phyloP scores from a whole-genome alignment of 2,797 vertebrate genomes.

The Aphelocoma californica region DNA sequence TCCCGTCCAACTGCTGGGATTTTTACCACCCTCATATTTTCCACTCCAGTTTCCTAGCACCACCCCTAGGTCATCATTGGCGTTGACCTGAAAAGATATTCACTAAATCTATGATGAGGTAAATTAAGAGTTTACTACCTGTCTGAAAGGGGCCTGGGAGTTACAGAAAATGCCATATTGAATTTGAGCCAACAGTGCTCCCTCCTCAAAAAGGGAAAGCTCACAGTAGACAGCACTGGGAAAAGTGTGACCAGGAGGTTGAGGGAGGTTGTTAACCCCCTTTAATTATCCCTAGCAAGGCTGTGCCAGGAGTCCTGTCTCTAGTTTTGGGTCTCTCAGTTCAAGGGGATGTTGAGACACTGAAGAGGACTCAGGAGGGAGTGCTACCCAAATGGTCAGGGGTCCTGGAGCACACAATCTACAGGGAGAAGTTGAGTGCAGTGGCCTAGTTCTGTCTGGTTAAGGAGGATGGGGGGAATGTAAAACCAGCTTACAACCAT shows the following conservation, averaged over 20 bases:
- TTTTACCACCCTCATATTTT: conserved; percentile 79
- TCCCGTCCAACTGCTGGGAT: conserved; percentile 87
- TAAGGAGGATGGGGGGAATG: neutral
- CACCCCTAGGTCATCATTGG: conserved; percentile 87
- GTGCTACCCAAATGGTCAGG: neutral
- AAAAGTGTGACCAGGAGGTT: neutral
- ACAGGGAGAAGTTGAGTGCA: neutral
- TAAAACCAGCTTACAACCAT: neutral
- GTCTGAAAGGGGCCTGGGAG: neutral
- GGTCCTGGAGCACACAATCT: neutral
- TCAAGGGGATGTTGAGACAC: neutral
- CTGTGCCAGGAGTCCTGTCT: neutral
- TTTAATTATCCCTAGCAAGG: neutral
- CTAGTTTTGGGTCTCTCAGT: neutral
- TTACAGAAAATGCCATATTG: neutral
- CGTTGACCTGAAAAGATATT: conserved; percentile 81
- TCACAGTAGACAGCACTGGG: neutral
- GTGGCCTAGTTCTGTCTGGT: neutral
- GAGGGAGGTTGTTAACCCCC: neutral
- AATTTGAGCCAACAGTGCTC: neutral
- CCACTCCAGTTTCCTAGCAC: conserved; percentile 86
- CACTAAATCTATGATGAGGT: neutral
- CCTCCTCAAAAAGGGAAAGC: neutral
- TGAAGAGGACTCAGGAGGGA: neutral
- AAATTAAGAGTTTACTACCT: neutral